Evolutionary conservation across 1,140 invertebrate genomes (phyloP).

Genomic region (Drosophila biarmipes): DNA sequence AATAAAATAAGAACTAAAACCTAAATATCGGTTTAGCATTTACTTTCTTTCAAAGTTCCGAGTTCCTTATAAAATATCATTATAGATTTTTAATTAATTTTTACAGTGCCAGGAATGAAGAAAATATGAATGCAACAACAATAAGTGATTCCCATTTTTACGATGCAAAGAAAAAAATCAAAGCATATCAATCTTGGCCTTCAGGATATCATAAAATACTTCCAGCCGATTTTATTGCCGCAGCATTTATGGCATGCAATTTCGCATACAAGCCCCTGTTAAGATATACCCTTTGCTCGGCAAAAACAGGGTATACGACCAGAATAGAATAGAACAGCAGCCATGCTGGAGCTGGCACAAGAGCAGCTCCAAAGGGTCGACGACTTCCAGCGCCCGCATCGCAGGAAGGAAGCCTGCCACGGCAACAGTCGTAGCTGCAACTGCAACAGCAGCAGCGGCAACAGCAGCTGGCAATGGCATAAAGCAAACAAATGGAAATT

Average conservation of each 20-base stretch:
- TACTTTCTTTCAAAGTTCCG: too few relatives aligned
- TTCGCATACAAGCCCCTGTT: neutral
- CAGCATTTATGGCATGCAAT: neutral
- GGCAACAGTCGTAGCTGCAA: conserved; percentile 29
- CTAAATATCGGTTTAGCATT: too few relatives aligned
- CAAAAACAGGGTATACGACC: conserved; percentile 31
- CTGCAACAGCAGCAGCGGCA: conserved; percentile 36
- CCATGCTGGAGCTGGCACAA: conserved; percentile 31
- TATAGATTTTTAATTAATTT: too few relatives aligned
- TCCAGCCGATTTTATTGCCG: neutral
- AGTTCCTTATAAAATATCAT: too few relatives aligned
- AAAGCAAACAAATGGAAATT: conserved; percentile 83
- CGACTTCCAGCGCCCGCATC: conserved; percentile 77
- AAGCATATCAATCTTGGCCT: conserved; percentile 1
- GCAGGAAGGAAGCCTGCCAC: conserved; percentile 44
- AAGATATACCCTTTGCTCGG: neutral
- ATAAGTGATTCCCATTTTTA: neutral
- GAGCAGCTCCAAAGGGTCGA: conserved; percentile 68
- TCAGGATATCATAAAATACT: conserved; percentile 1
- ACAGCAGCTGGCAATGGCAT: conserved; percentile 67
- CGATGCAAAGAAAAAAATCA: neutral
- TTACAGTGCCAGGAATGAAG: too few relatives aligned
- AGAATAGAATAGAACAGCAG: conserved; percentile 35
- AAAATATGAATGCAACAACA: too few relatives aligned
- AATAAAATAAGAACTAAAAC: too few relatives aligned